Conservation (phyloP, 2,888 invertebrate genomes). For the Vanessa cardui region DNA sequence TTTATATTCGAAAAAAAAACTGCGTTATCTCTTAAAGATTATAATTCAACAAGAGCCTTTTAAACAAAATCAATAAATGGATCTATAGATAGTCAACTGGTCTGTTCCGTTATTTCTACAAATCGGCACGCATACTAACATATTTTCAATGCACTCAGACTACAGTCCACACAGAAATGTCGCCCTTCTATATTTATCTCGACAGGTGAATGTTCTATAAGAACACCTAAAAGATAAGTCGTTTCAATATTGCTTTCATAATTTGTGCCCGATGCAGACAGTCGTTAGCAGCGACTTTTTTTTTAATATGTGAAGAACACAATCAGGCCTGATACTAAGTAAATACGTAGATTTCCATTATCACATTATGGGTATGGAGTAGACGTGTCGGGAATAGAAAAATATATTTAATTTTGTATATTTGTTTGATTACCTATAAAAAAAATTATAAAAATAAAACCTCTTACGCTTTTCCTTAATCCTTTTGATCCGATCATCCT, state of each 20-base stretch:
- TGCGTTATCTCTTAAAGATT: neutral
- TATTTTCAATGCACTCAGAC: constrained; percentile 44
- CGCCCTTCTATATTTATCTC: constrained; percentile 36
- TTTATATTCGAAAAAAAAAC: neutral
- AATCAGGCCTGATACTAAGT: neutral
- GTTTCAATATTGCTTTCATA: constrained; percentile 27
- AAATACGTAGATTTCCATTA: no score
- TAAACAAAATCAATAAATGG: constrained; percentile 43
- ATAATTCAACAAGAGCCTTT: constrained; percentile 6
- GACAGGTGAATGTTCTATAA: constrained; percentile 40
- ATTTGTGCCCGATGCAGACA: constrained; percentile 18
- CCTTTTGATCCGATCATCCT: no score
- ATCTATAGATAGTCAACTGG: constrained; percentile 58
- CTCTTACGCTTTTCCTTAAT: no score
- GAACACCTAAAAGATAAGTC: constrained; percentile 12
- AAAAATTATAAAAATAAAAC: no score
- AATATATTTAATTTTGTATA: no score
- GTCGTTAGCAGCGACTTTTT: constrained; percentile 18
- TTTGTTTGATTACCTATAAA: no score
- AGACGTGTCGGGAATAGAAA: no score
- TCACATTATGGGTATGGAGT: no score
- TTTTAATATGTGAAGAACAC: constrained; percentile 11
- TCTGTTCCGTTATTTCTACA: constrained; percentile 75
- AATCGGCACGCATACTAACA: constrained; percentile 68
- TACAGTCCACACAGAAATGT: constrained; percentile 42